Percentiles rank a stretch among this genome's conserved stretches.
phyloP scores from a whole-genome alignment of 2,797 vertebrate genomes.

The Halcyon chelicuti region DNA sequence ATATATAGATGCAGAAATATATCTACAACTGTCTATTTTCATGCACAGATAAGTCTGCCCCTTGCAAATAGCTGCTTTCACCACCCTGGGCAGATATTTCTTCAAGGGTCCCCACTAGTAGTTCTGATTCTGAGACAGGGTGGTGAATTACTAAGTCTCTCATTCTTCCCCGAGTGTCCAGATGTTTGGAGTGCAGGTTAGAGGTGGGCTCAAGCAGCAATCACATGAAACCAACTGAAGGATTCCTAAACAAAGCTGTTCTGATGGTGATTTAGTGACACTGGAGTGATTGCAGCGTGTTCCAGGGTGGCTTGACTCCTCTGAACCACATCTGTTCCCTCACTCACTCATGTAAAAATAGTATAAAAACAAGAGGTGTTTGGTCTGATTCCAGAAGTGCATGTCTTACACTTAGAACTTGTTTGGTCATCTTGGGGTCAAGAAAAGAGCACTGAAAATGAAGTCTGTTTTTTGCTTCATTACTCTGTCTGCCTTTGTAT shows the following conservation, averaged over 20 bases:
- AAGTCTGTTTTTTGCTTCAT: background rate
- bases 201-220: background rate
- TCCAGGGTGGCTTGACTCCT: background rate
- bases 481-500: background rate
- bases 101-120: background rate
- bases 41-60: background rate
- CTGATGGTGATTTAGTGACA: background rate
- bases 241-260: background rate
- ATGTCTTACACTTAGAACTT: background rate
- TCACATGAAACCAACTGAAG: background rate
- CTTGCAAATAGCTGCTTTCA: background rate
- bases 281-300: background rate
- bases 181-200: background rate
- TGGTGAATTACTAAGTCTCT: background rate
- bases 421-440: slow-evolving; percentile 33
- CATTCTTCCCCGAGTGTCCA: background rate
- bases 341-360: background rate
- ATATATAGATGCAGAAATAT: background rate
- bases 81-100: background rate
- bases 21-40: background rate
- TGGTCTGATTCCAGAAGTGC: background rate
- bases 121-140: background rate
- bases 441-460: background rate
- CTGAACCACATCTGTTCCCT: background rate
- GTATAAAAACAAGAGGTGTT: background rate